A percentile compares a stretch with the other conserved stretches of the same genome.
These are phyloP conservation scores for Petromus typicus DNA, from an alignment of 2,113 vertebrate species.

Conservation along the genomic window DNA sequence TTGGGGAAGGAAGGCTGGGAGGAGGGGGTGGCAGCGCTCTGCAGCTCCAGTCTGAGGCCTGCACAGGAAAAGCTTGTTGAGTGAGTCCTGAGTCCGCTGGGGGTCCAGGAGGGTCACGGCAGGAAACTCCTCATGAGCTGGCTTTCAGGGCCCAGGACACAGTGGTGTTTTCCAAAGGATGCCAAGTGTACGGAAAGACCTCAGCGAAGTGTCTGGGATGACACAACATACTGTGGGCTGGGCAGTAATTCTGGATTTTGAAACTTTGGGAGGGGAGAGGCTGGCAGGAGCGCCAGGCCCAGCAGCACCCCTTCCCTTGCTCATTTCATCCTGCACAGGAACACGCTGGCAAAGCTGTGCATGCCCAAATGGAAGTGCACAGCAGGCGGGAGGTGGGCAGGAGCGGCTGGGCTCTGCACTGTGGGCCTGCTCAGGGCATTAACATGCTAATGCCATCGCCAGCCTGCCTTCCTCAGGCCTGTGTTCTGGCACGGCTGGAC, in stretches of 20 bases:
- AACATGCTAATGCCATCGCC: background rate
- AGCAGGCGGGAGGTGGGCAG: background rate
- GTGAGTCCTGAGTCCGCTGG: fast-evolving
- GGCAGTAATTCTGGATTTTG: background rate
- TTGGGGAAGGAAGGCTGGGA: no score
- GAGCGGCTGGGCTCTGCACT: fast-evolving
- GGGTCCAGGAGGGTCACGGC: fast-evolving
- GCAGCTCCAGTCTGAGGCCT: background rate
- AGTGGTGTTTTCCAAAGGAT: background rate
- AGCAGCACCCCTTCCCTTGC: background rate
- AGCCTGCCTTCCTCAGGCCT: background rate
- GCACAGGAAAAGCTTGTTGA: background rate
- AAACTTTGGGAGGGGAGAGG: background rate
- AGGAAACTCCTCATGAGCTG: background rate
- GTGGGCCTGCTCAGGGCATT: fast-evolving
- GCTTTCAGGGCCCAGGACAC: background rate
- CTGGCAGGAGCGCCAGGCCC: fast-evolving
- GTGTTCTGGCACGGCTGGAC: fast-evolving
- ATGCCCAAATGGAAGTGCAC: background rate
- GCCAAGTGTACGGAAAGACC: background rate
- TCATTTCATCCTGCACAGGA: background rate
- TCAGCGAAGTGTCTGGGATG: background rate
- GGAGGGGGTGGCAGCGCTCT: fast-evolving
- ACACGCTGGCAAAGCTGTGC: background rate
- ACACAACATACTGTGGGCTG: background rate